phyloP scores from a whole-genome alignment of 2,888 invertebrate species.

The Pyralis farinalis region DNA sequence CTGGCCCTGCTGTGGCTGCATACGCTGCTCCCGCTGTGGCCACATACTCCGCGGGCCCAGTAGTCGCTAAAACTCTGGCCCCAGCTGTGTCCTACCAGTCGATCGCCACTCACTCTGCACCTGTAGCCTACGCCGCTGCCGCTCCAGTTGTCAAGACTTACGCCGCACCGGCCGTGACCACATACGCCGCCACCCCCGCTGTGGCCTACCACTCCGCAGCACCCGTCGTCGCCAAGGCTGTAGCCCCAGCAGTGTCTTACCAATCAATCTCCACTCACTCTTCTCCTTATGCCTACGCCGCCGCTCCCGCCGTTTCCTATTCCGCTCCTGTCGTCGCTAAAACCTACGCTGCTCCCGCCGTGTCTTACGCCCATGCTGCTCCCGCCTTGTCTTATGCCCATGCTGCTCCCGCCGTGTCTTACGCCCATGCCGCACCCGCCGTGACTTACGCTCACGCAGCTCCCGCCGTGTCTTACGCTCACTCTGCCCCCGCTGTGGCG shows the following conservation, averaged over 20 bases:
- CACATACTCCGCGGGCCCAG: constrained; percentile 28
- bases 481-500: constrained; percentile 27
- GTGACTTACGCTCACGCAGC: constrained; percentile 23
- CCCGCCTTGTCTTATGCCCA: constrained; percentile 17
- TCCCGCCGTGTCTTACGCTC: constrained; percentile 19
- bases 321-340: constrained; percentile 28
- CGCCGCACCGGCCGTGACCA: constrained; percentile 37
- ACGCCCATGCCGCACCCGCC: constrained; percentile 35
- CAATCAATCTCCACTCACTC: constrained; percentile 47
- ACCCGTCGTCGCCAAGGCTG: constrained; percentile 32
- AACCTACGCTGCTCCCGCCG: constrained; percentile 38
- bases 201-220: constrained; percentile 19
- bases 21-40: constrained; percentile 29
- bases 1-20: constrained; percentile 10
- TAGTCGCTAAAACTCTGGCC: constrained; percentile 53
- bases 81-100: constrained; percentile 45
- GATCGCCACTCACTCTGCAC: constrained; percentile 40
- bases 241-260: constrained; percentile 44
- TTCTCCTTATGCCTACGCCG: constrained; percentile 55
- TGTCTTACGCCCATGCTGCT: constrained; percentile 24
- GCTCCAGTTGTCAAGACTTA: constrained; percentile 53
- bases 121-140: constrained; percentile 49
- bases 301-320: constrained; percentile 31
- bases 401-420: constrained; percentile 18
- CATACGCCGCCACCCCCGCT: constrained; percentile 27